Conservation (phyloP, 2,888 invertebrate species). For the Lobophora halterata region DNA sequence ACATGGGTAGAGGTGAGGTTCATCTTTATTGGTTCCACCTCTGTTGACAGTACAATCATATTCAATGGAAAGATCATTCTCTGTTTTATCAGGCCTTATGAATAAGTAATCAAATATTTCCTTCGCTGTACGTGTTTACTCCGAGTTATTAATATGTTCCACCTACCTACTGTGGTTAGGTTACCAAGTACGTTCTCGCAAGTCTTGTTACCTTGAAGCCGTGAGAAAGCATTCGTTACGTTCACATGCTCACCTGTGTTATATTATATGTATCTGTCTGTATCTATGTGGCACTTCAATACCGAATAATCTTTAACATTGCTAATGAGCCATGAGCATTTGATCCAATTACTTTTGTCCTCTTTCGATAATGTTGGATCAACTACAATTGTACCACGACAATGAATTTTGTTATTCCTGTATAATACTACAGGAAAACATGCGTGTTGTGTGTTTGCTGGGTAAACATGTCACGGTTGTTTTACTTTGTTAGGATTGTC, state of each 20-base stretch:
- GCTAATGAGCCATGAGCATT: conserved; percentile 43
- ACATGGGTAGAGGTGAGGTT: too few species aligned
- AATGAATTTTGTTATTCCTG: conserved; percentile 37
- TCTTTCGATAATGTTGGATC: too few species aligned
- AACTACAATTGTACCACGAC: conserved; percentile 25
- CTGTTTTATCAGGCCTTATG: too few species aligned
- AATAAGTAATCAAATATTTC: too few species aligned
- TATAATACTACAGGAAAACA: conserved; percentile 28
- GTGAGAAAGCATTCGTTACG: conserved; percentile 57
- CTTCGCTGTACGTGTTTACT: not conserved
- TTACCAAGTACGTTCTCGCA: conserved; percentile 53
- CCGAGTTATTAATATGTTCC: conserved; percentile 7
- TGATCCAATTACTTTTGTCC: too few species aligned
- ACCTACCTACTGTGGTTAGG: conserved; percentile 41
- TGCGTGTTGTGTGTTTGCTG: too few species aligned
- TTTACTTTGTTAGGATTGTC: conserved; percentile 19
- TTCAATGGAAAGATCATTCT: too few species aligned
- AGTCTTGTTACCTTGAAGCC: conserved; percentile 51
- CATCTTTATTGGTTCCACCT: too few species aligned
- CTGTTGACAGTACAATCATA: too few species aligned
- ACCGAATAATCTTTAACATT: conserved; percentile 44
- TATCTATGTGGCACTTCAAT: conserved; percentile 37
- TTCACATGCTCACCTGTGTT: conserved; percentile 21
- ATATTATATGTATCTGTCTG: conserved; percentile 17
- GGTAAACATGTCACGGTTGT: not conserved